Percentiles rank a stretch among this genome's conserved stretches.
phyloP scores from a whole-genome alignment of 2,888 invertebrate genomes.

The Synergus umbraculus region DNA sequence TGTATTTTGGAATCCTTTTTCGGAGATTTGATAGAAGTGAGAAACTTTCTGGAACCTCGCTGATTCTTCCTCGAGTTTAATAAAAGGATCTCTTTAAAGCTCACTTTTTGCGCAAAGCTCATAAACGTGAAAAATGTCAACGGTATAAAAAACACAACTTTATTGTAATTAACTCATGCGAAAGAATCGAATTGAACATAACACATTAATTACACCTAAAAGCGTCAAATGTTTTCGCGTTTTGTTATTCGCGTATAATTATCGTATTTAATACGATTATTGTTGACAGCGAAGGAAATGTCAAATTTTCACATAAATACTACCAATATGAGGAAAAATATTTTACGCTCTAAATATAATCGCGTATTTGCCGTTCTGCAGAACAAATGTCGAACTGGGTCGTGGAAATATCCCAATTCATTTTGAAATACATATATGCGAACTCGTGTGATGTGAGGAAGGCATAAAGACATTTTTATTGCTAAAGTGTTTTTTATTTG shows the following conservation, averaged over 20 bases:
- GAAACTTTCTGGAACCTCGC: neutral
- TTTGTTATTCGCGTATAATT: neutral
- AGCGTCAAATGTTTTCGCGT: neutral
- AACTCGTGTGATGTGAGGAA: neutral
- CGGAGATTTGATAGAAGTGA: conserved; percentile 27
- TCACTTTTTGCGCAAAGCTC: neutral
- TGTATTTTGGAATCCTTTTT: neutral
- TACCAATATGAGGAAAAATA: neutral
- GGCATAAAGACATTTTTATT: neutral
- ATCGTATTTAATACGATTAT: neutral
- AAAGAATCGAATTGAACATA: no score
- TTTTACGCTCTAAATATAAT: neutral
- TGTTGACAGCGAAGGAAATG: neutral
- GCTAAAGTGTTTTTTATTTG: neutral
- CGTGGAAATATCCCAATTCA: neutral
- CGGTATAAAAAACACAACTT: no score
- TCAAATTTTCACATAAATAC: neutral
- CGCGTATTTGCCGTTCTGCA: neutral
- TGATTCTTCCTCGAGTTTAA: neutral
- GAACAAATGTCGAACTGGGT: neutral
- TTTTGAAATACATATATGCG: neutral
- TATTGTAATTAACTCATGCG: no score
- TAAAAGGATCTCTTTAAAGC: conserved; percentile 3
- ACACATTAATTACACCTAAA: neutral
- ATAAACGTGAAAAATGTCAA: neutral